phyloP scores from a whole-genome alignment of 92 coral and sea anemone genomes.

The Actinernus sp. region DNA sequence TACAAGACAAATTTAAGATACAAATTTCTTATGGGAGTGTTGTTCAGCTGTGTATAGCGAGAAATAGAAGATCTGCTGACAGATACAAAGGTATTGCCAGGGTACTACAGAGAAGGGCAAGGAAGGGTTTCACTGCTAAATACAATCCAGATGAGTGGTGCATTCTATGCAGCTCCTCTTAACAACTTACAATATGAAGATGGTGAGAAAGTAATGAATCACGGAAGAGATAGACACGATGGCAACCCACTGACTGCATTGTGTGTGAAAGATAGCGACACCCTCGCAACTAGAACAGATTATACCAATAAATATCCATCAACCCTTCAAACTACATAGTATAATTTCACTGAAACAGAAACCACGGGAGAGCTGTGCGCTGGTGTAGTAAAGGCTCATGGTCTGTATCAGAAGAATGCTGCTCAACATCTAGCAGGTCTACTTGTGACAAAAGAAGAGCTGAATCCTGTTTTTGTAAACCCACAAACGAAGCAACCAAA shows the following conservation, averaged over 20 bases:
- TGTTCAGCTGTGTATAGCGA: slow-evolving; percentile 70
- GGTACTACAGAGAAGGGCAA: slow-evolving; percentile 38
- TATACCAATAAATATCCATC: slow-evolving; percentile 71
- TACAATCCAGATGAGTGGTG: slow-evolving; percentile 73
- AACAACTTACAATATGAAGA: slow-evolving; percentile 44
- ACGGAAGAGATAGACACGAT: slow-evolving; percentile 77
- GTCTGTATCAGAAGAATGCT: slow-evolving; percentile 47
- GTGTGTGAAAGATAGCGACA: slow-evolving; percentile 53
- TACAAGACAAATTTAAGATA: slow-evolving; percentile 47
- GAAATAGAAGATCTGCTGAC: slow-evolving; percentile 60
- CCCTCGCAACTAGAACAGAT: slow-evolving; percentile 62
- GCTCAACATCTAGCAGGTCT: slow-evolving; percentile 73
- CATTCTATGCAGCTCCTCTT: slow-evolving; percentile 53
- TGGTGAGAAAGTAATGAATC: slow-evolving; percentile 48
- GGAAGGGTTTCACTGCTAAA: slow-evolving; percentile 59
- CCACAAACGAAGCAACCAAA: slow-evolving; percentile 33
- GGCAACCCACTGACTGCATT: slow-evolving; percentile 72
- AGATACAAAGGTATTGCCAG: slow-evolving; percentile 60
- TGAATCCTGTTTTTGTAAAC: slow-evolving; percentile 55
- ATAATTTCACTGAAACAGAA: slow-evolving; percentile 67
- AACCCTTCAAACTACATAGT: slow-evolving; percentile 66
- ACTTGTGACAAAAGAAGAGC: slow-evolving; percentile 23
- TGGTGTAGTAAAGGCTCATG: slow-evolving; percentile 73
- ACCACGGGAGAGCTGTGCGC: slow-evolving; percentile 71
- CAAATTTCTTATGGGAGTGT: slow-evolving; percentile 57